A percentile compares a stretch with the other conserved stretches of the same genome.
Evolutionary conservation across 2,113 vertebrate genomes (phyloP).

Genomic region (Nothocercus nigrocapillus): DNA sequence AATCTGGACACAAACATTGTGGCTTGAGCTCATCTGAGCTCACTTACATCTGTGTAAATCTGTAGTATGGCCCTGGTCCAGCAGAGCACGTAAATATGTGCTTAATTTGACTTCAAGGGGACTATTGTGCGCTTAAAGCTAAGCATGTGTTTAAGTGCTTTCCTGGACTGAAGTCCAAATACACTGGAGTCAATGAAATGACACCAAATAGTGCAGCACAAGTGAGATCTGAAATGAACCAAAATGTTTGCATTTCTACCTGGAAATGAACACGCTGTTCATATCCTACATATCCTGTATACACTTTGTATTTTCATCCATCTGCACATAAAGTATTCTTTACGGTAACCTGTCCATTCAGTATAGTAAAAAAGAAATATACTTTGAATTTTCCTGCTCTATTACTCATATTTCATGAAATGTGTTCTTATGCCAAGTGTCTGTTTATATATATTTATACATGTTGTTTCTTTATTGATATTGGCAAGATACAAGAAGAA

Average conservation of each 20-base stretch:
- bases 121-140: slow-evolving; percentile 67
- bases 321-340: slow-evolving; percentile 41
- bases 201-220: slow-evolving; percentile 37
- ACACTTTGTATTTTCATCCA: slow-evolving; percentile 9
- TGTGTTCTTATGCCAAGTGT: slow-evolving; percentile 54
- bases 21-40: slow-evolving; percentile 74
- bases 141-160: slow-evolving; percentile 72
- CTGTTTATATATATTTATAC: slow-evolving; percentile 73
- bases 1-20: slow-evolving; percentile 72
- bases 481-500: slow-evolving; percentile 66
- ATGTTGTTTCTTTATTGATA: slow-evolving; percentile 71
- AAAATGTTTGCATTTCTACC: slow-evolving; percentile 66
- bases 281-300: not conserved
- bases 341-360: slow-evolving; percentile 52
- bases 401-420: slow-evolving; percentile 70
- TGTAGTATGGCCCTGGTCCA: slow-evolving; percentile 67
- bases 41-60: slow-evolving; percentile 75
- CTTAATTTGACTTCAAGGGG: slow-evolving; percentile 75
- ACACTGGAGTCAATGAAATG: slow-evolving; percentile 63
- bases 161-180: slow-evolving; percentile 65
- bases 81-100: slow-evolving; percentile 70
- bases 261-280: slow-evolving; percentile 45
- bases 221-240: slow-evolving; percentile 70
- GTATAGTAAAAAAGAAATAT: slow-evolving; percentile 62
- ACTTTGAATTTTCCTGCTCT: slow-evolving; percentile 58